phyloP scores from a whole-genome alignment of 2,113 vertebrate species.

The Zingel zingel region DNA sequence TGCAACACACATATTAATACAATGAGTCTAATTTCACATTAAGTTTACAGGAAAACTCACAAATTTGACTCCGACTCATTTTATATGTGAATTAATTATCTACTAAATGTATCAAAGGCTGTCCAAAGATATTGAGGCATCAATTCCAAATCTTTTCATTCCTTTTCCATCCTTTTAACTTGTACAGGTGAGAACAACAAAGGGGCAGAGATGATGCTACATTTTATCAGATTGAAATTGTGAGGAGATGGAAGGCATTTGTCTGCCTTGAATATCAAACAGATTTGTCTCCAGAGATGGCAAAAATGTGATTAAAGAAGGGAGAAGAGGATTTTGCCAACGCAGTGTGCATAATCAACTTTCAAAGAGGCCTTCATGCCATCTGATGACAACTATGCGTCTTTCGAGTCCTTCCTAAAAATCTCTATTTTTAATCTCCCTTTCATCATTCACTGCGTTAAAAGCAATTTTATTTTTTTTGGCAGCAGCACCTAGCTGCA shows the following conservation, averaged over 20 bases:
- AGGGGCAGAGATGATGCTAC: slow-evolving; percentile 36
- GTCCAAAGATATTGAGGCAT: slow-evolving; percentile 32
- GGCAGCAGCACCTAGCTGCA: slow-evolving; percentile 2
- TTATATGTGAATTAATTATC: slow-evolving; percentile 26
- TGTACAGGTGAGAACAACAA: slow-evolving; percentile 10
- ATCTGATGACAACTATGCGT: slow-evolving; percentile 64
- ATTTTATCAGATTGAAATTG: slow-evolving; percentile 64
- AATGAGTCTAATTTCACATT: background rate
- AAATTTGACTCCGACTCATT: background rate
- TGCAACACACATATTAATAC: slow-evolving; percentile 40
- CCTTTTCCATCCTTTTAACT: slow-evolving; percentile 24
- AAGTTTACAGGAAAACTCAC: background rate
- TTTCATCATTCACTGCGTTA: slow-evolving; percentile 45
- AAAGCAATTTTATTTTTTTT: slow-evolving; percentile 14
- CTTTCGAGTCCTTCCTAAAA: slow-evolving; percentile 31
- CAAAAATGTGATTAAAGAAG: slow-evolving; percentile 78
- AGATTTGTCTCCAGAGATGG: slow-evolving; percentile 68
- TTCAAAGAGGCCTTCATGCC: slow-evolving; percentile 67
- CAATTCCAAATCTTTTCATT: slow-evolving; percentile 34
- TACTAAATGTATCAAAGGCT: slow-evolving; percentile 3
- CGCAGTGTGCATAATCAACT: slow-evolving; percentile 66
- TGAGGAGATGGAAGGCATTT: slow-evolving; percentile 58
- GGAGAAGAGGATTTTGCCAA: slow-evolving; percentile 68
- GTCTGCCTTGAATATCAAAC: slow-evolving; percentile 78
- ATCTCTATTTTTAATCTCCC: slow-evolving; percentile 61